These are phyloP conservation scores for Diacarnus erythraeanus DNA, from an alignment of 37 sponge, comb jelly and placozoan species.

Conservation along the genomic window DNA sequence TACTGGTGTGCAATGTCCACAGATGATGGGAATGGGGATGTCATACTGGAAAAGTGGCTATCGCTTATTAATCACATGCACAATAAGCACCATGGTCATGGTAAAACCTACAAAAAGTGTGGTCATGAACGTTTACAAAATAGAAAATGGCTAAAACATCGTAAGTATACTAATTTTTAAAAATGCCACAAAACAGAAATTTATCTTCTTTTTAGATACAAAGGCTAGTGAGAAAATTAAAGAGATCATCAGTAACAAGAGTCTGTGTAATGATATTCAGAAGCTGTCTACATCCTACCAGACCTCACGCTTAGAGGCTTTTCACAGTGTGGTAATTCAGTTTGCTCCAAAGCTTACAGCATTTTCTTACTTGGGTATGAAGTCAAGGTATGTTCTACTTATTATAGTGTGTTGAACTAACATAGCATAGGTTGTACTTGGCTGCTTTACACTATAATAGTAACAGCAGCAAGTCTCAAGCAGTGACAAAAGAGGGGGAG, in stretches of 20 bases:
- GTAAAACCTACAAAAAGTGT: neutral
- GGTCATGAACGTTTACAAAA: constrained; percentile 11
- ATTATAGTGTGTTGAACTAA: neutral
- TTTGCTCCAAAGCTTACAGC: constrained; percentile 60
- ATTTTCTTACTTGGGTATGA: constrained; percentile 64
- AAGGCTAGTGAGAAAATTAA: constrained; percentile 51
- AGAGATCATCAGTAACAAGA: constrained; percentile 14
- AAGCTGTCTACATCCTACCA: constrained; percentile 50
- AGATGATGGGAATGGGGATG: constrained; percentile 21
- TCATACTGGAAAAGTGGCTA: constrained; percentile 54
- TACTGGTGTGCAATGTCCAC: constrained; percentile 63
- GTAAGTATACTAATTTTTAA: too few relatives aligned
- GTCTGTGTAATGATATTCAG: constrained; percentile 12
- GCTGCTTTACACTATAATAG: constrained; percentile 54
- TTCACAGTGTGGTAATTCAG: constrained; percentile 73
- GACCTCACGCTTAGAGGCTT: constrained; percentile 60
- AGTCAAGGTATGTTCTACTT: neutral
- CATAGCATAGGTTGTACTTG: constrained; percentile 20
- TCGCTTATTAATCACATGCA: constrained; percentile 60
- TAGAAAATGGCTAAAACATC: constrained; percentile 43
- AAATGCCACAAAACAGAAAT: neutral
- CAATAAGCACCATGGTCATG: constrained; percentile 15
- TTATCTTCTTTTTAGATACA: constrained; percentile 33
- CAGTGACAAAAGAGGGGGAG: constrained; percentile 12
- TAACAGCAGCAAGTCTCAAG: constrained; percentile 23